Evolutionary conservation across 2,888 invertebrate species (phyloP).

Genomic region (Micropterix aruncella): DNA sequence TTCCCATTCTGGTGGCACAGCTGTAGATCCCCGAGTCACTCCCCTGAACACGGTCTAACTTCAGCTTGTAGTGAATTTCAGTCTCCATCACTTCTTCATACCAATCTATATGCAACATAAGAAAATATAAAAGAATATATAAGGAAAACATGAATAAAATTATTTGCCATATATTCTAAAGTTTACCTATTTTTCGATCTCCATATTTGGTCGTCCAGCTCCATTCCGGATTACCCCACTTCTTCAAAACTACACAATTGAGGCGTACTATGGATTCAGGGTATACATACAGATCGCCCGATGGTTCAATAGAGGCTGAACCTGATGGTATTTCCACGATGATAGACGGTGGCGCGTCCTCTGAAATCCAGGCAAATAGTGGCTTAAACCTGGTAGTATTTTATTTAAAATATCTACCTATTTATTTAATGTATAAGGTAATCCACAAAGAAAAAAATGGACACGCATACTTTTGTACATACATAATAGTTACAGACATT

Average conservation of each 20-base stretch:
- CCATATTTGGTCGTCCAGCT: conserved; percentile 73
- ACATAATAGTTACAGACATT: no score
- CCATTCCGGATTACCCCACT: conserved; percentile 75
- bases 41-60: conserved; percentile 68
- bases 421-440: no score
- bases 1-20: conserved; percentile 67
- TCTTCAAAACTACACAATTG: conserved; percentile 66
- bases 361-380: conserved; percentile 35
- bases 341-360: conserved; percentile 72
- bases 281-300: conserved; percentile 64
- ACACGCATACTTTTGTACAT: no score
- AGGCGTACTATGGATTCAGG: conserved; percentile 70
- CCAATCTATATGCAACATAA: conserved; percentile 64
- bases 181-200: conserved; percentile 61
- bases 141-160: background rate
- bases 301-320: conserved; percentile 65
- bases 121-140: conserved; percentile 11
- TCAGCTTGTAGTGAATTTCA: conserved; percentile 68
- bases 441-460: no score
- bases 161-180: background rate
- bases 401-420: no score
- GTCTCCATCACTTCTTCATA: conserved; percentile 59
- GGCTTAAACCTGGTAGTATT: no score
- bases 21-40: conserved; percentile 76
- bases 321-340: conserved; percentile 63